Evolutionary conservation across 1,140 invertebrate genomes (phyloP), one percentile per base, ranked within the genome.

Genomic region (Teleopsis dalmanni): DNA sequence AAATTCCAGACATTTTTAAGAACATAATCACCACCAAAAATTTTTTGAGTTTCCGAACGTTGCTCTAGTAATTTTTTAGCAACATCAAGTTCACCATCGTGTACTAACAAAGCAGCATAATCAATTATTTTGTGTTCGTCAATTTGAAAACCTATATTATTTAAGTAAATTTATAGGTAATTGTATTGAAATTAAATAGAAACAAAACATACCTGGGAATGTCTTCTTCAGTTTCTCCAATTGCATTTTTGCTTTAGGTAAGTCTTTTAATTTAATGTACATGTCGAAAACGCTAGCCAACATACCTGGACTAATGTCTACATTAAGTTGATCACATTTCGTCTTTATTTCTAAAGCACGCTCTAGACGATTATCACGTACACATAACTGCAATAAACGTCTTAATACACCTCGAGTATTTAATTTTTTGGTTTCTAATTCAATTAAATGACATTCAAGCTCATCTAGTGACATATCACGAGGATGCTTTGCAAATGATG

Each of bases 101-200:
- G 51, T 1, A 78, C 58, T n/a, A 79, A 46, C 2, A 73, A 49
- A 1, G 52, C 62, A 2, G 72, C 76, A 21, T 65, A 75, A 50
- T 73, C 63, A 11, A 80, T 55, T 26, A 78, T 58, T 57, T 79
- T 79, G 35, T 65, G 70, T 43, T 60, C 65, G 52, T 79, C 76
- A 6, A 79, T 51, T n/a, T 47, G 48, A 51, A 78, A 78, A 3
- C 57, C 48, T 69, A 33, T 4, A 48, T 23, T 11, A 48, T 1
- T 27, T 8, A 13, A 11, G 48, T 3, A 18, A 18, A 4, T 3
- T 27, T 13, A 4, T 3, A 47, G 18, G 27, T 29, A n/a, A 42
- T 47, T 3, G 2, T 9, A 34, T 23, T 19, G 7, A 9, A 26
- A 26, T 14, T 31, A 43, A 29, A n/a, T n/a, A 19, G 27, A 14